Conservation (phyloP, 1,140 invertebrate genomes). For the Episyrphus balteatus region DNA sequence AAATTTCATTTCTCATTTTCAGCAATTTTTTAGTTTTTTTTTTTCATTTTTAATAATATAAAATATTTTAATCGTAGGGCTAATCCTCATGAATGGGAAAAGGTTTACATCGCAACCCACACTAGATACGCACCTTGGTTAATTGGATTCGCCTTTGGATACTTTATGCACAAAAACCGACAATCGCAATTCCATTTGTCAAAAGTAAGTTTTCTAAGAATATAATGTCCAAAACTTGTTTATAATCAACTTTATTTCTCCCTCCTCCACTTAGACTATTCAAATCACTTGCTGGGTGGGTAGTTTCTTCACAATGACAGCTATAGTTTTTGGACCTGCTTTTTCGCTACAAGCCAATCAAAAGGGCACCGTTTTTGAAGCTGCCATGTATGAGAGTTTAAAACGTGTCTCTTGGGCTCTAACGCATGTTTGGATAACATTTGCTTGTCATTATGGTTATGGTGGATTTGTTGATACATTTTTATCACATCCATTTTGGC, state of each 20-base stretch:
- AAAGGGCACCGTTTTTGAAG: constrained; percentile 26
- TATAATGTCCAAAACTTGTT: no score
- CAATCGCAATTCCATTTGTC: constrained; percentile 8
- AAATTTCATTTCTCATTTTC: no score
- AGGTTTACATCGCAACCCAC: constrained; percentile 17
- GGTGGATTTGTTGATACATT: constrained; percentile 46
- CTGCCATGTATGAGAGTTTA: constrained; percentile 50
- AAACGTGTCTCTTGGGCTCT: constrained; percentile 49
- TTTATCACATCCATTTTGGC: constrained; percentile 40
- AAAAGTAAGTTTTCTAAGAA: constrained; percentile 1
- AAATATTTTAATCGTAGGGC: not conserved
- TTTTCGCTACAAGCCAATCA: constrained; percentile 22
- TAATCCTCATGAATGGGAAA: not conserved
- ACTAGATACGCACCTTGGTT: constrained; percentile 22
- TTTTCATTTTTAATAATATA: no score
- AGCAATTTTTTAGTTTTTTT: no score
- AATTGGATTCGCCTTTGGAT: constrained; percentile 19
- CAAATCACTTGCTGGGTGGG: constrained; percentile 9
- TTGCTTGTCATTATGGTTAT: constrained; percentile 52
- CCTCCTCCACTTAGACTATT: no score
- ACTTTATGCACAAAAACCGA: constrained; percentile 16
- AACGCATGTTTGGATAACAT: constrained; percentile 53
- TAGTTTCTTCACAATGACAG: constrained; percentile 17
- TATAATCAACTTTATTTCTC: no score
- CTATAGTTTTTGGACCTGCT: constrained; percentile 16